A percentile compares a stretch with the other conserved stretches of the same genome.
phyloP scores from a whole-genome alignment of 2,797 vertebrate species.

The Mionectes olivaceus region DNA sequence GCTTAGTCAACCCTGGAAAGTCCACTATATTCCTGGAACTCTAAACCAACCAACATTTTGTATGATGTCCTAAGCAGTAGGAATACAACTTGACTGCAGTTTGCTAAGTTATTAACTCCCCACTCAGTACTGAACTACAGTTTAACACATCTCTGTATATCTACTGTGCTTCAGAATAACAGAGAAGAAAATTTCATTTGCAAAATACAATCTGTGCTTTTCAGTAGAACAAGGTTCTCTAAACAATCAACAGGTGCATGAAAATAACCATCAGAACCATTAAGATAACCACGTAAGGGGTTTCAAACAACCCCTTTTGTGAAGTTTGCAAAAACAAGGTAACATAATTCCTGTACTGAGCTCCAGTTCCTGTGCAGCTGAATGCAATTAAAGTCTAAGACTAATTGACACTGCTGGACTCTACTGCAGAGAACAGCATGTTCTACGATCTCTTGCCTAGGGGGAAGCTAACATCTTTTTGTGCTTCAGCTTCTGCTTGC shows the following conservation, averaged over 20 bases:
- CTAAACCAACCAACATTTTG: not conserved
- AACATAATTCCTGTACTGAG: not conserved
- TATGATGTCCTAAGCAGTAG: not conserved
- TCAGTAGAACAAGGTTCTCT: not conserved
- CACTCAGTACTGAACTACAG: not conserved
- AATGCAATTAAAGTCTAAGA: conserved; percentile 3
- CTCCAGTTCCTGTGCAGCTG: not conserved
- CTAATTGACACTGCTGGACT: not conserved
- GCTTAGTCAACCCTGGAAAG: not conserved
- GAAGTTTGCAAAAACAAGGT: not conserved
- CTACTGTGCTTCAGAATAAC: not conserved
- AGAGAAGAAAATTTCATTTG: not conserved
- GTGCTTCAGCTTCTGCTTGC: not conserved
- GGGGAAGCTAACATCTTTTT: not conserved
- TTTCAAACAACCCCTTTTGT: not conserved
- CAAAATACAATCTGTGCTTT: not conserved
- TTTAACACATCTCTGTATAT: not conserved
- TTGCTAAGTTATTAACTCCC: not conserved
- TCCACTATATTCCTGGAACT: not conserved
- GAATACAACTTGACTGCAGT: not conserved
- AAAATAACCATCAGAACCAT: not conserved
- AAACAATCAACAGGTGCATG: not conserved
- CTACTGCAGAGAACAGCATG: not conserved
- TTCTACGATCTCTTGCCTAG: not conserved
- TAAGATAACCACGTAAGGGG: not conserved